Conservation (phyloP, 35 echinoderm and acorn worm species). For the Stichopus chloronotus region DNA sequence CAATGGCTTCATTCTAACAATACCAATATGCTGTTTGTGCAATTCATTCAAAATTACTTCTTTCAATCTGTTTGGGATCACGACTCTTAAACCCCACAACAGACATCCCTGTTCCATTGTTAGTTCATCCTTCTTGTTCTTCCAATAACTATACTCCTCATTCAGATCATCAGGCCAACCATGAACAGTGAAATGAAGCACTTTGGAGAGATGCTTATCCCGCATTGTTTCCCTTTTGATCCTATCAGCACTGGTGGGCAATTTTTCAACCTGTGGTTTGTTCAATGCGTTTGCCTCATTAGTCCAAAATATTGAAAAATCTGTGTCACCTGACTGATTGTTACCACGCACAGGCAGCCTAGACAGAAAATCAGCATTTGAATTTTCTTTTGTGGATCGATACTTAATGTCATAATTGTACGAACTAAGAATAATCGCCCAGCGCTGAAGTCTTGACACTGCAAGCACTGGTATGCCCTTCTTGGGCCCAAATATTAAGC, state of each 20-base stretch:
- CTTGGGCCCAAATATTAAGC: conserved; percentile 41
- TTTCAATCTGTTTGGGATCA: conserved; percentile 49
- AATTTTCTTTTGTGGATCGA: conserved; percentile 24
- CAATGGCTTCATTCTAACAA: conserved; percentile 29
- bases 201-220: conserved; percentile 49
- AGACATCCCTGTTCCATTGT: conserved; percentile 66
- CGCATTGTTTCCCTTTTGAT: conserved; percentile 34
- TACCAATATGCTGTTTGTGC: conserved; percentile 9
- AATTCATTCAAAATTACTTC: conserved; percentile 13
- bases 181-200: conserved; percentile 27
- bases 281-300: background rate
- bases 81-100: conserved; percentile 62
- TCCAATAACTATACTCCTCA: background rate
- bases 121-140: conserved; percentile 31
- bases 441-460: conserved; percentile 41
- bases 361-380: conserved; percentile 54
- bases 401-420: conserved; percentile 62
- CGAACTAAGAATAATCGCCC: conserved; percentile 54
- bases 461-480: conserved; percentile 60
- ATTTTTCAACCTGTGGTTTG: conserved; percentile 14
- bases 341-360: conserved; percentile 16
- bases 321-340: background rate
- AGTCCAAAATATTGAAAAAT: conserved; percentile 33
- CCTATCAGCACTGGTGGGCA: conserved; percentile 14
- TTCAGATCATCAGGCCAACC: conserved; percentile 56